These are phyloP conservation scores for Mimas tiliae DNA, from an alignment of 2,888 invertebrate genomes.

Conservation along the genomic window DNA sequence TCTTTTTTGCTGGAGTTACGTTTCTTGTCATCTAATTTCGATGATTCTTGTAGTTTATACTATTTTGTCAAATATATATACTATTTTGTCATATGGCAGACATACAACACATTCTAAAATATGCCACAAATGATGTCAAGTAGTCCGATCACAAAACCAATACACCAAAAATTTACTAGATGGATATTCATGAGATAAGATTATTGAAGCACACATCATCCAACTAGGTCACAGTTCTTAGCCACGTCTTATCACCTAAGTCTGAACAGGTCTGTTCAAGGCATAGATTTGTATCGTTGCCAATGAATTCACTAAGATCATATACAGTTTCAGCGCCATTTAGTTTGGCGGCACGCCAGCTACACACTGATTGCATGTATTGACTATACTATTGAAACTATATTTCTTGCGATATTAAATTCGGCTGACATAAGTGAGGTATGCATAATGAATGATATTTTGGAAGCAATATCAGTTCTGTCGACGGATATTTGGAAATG, in stretches of 20 bases:
- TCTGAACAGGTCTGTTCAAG: constrained; percentile 28
- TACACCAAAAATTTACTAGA: background rate
- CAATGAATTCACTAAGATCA: constrained; percentile 67
- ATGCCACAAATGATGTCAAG: no score
- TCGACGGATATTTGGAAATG: constrained; percentile 13
- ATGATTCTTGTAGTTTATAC: no score
- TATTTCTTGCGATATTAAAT: constrained; percentile 52
- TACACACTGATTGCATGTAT: constrained; percentile 66
- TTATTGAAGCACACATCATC: background rate
- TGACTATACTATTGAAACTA: constrained; percentile 63
- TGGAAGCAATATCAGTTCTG: constrained; percentile 9
- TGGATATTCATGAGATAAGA: background rate
- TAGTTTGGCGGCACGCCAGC: constrained; percentile 62
- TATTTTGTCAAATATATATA: no score
- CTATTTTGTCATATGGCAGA: no score
- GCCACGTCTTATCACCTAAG: constrained; percentile 31
- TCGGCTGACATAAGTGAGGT: constrained; percentile 23
- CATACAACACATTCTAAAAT: no score
- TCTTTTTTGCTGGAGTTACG: no score
- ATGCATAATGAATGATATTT: constrained; percentile 24
- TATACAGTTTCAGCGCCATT: constrained; percentile 50
- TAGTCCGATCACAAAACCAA: no score
- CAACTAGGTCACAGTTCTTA: constrained; percentile 28
- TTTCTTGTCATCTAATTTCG: no score
- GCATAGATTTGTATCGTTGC: constrained; percentile 59